phyloP scores from a whole-genome alignment of 2,113 vertebrate species.

The Jaculus jaculus region DNA sequence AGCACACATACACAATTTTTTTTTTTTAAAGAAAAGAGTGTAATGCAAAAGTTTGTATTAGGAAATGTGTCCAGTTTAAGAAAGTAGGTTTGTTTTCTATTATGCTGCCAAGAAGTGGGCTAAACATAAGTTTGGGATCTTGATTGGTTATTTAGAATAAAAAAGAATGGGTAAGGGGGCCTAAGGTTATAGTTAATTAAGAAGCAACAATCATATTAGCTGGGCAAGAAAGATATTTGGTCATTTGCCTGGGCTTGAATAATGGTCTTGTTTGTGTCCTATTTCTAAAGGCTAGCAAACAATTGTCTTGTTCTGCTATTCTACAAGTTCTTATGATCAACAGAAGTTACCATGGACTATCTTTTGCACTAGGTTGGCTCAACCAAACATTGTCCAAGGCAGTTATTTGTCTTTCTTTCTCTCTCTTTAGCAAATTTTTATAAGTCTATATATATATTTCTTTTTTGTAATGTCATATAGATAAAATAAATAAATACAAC shows the following conservation, averaged over 20 bases:
- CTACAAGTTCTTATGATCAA: background rate
- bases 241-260: background rate
- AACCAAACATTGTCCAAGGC: background rate
- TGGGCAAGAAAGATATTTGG: background rate
- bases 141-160: background rate
- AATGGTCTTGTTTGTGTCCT: background rate
- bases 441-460: background rate
- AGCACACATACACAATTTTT: too few relatives aligned
- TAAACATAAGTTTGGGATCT: background rate
- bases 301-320: background rate
- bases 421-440: background rate
- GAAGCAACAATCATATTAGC: background rate
- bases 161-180: background rate
- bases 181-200: background rate
- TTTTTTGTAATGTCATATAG: background rate
- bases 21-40: too few relatives aligned
- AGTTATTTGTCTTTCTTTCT: background rate
- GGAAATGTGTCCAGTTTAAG: background rate
- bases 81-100: background rate
- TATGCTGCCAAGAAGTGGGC: background rate
- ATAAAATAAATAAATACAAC: background rate
- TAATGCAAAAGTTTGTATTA: background rate
- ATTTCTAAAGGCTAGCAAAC: background rate
- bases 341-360: too few relatives aligned
- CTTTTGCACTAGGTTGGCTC: background rate